Base-by-base conservation (phyloP, 2,888 invertebrate species). In the Torymus tubicola region DNA sequence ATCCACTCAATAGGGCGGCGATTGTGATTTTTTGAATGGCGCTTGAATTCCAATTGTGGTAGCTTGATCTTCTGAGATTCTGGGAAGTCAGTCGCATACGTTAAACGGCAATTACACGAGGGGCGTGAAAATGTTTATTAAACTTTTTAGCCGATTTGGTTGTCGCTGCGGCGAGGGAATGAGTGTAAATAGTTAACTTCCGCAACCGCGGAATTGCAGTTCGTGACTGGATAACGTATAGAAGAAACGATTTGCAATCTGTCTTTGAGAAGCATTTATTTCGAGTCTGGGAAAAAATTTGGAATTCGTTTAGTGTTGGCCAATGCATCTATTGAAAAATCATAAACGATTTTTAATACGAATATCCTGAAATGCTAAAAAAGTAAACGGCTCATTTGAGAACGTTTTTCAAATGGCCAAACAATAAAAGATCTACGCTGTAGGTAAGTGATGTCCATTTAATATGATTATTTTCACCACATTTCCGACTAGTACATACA, bases 11-110 rank as follows among this genome's bases (percentile, higher is more conserved):
- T 69, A 31, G 31, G 52, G 55, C 58, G 50, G 13, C 73, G 67
- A 67, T 81, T 77, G 73, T 81, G 69, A 78, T 69, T 77, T 79
- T 77, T 70, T 81, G 69, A 78, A 81, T 78, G 81, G 81, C 77
- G 77, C 77, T 77, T 77, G 77, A 77, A 77, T 81, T 77, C 64
- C 77, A 80, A 74, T 70, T 75, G 74, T 42, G 64, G 18, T 18
- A 3, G 63, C 64, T 57, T 60, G 60, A 42, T 42, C 16, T 58
- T 42, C 67, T 50, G 14, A 58, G 31, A 14, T 76, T 69, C 63
- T 78, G 52, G 55, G 64, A 64, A 77, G 69, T 21, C 18, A 14
- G 18, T 12, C n/a, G 12, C 50, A 65, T 2, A n/a, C 21, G 64
- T 53, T 52, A 53, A 61, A 55, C n/a, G 16, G 74, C 16, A 70